phyloP scores from a whole-genome alignment of 2,797 vertebrate genomes.

The Diplodus sargus region DNA sequence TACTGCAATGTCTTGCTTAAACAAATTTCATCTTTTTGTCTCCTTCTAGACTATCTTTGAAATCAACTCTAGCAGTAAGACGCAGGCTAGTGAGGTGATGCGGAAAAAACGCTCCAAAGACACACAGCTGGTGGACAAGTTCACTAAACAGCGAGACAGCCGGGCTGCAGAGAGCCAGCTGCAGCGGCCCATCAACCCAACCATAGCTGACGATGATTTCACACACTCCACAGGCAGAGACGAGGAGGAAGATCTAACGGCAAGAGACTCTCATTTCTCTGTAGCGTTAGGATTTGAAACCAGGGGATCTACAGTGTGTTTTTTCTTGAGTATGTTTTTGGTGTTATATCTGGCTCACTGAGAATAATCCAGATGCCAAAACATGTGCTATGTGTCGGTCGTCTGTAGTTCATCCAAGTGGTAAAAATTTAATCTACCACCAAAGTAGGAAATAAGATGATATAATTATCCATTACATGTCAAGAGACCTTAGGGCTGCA shows the following conservation, averaged over 20 bases:
- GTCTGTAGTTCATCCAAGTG: neutral
- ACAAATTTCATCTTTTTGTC: neutral
- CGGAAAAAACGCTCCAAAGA: conserved; percentile 90
- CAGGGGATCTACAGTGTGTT: neutral
- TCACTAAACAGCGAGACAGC: conserved; percentile 83
- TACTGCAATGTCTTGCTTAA: neutral
- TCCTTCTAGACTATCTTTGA: conserved; percentile 94
- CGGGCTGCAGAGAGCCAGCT: conserved; percentile 65
- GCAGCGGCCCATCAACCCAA: conserved; percentile 17
- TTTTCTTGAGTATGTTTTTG: neutral
- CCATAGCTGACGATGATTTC: neutral
- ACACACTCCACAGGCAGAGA: neutral
- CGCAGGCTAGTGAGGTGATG: conserved; percentile 91
- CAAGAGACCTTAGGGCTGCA: neutral
- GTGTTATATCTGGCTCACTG: neutral
- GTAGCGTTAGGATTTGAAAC: neutral
- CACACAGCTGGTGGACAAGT: conserved; percentile 85
- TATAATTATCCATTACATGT: neutral
- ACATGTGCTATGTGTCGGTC: neutral
- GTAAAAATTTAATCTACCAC: neutral
- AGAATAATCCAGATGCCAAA: too few species aligned
- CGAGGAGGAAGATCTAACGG: conserved; percentile 72
- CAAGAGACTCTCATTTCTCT: conserved; percentile 25
- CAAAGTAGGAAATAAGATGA: too few species aligned
- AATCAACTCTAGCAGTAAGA: conserved; percentile 92